Conservation (phyloP, 2,888 invertebrate species). For the Parochlus steinenii region DNA sequence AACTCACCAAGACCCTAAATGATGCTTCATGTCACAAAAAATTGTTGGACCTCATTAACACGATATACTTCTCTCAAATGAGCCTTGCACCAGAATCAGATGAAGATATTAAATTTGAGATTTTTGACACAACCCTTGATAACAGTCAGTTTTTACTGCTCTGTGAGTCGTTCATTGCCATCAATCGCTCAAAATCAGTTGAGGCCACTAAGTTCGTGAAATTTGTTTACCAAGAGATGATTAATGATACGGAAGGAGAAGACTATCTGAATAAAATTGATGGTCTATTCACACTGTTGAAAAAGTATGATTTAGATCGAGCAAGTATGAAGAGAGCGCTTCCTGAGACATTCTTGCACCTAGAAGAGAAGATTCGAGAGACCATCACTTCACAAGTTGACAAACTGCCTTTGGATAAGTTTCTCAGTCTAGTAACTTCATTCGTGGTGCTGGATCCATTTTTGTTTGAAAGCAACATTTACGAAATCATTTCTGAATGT, state of each 20-base stretch:
- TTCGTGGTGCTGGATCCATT: slow-evolving; percentile 3
- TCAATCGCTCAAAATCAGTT: slow-evolving; percentile 2
- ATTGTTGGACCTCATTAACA: not conserved
- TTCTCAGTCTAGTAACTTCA: not conserved
- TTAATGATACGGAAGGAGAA: not conserved
- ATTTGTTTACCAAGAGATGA: not conserved
- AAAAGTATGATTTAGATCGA: slow-evolving; percentile 4
- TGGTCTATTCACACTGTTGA: not conserved
- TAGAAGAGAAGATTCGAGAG: not conserved
- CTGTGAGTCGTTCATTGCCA: slow-evolving; percentile 1
- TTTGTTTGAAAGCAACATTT: slow-evolving; percentile 4
- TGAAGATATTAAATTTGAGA: not conserved
- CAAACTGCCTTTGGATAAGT: not conserved
- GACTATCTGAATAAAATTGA: slow-evolving; percentile 1
- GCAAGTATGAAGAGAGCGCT: not conserved
- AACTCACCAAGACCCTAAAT: not conserved
- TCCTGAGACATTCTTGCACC: not conserved
- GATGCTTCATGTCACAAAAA: not conserved
- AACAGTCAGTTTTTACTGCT: not conserved
- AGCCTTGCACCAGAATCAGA: not conserved
- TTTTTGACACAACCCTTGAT: not conserved
- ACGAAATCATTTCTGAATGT: not conserved
- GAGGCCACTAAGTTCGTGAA: not conserved
- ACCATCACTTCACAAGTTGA: not conserved
- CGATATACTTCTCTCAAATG: slow-evolving; percentile 1